Base-by-base conservation (phyloP, 2,888 invertebrate genomes). In the Syrista parreyssii region DNA sequence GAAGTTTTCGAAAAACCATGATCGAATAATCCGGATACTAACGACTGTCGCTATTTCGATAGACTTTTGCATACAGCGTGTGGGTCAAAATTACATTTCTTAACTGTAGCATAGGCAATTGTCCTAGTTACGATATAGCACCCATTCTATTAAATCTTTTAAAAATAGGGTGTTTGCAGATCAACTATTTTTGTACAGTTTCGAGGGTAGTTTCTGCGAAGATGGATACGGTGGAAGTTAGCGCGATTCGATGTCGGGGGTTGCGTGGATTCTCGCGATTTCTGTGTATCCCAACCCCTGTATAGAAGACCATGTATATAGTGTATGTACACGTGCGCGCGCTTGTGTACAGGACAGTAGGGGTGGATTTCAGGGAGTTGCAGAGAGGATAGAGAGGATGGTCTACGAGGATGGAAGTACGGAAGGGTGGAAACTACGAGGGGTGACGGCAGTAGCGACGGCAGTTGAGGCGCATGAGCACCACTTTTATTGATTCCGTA, bases 401-500 rank as follows among this genome's bases (percentile, higher is more conserved):
- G 76, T 73, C 35, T 55, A 35, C 73, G 55, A 75, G 74, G 76
- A 73, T 68, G 68, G 76, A 74, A 76, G 69, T 32, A 76, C 75
- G 79, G 72, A 72, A 76, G 76, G 76, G 55, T 35, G 72, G 68
- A 68, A 68, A 68, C 33, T 55, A 35, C 55, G 75, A 40, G 34
- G 73, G n/a, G 74, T 23, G 83, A 84, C 83, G 88, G 88, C 83
- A 89, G 87, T 88, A 87, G 88, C 85, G 84, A 89, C 86, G 89
- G 90, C 85, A 89, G 90, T 91, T 90, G 89, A 90, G 89, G 90
- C 91, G 91, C 91, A 91, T 91, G 91, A 91, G 91, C 91, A 91
- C 91, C 90, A 91, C 90, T 91, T 91, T 91, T 91, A 91, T 91
- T 91, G 91, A 91, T 91, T 91, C 91, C 90, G 91, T 91, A 91